Conservation (phyloP, 2,797 vertebrate species). For the Scleropages formosus region DNA sequence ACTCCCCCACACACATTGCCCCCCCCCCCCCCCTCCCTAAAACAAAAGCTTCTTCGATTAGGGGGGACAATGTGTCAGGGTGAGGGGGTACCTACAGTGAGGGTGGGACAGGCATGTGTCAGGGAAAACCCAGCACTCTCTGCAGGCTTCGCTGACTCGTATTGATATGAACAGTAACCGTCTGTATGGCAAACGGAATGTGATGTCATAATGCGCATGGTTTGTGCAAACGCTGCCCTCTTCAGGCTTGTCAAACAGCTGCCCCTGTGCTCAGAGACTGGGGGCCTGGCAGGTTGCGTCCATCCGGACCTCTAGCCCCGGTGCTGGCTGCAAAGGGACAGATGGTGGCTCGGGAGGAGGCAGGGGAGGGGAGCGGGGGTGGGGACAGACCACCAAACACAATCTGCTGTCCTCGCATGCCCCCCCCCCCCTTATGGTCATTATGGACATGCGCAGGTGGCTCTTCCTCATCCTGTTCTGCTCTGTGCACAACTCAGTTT, state of each 20-base stretch:
- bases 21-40: background rate
- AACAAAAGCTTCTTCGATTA: background rate
- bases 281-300: background rate
- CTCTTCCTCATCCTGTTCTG: background rate
- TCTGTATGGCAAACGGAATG: no score
- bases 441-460: background rate
- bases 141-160: no score
- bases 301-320: conserved; percentile 7
- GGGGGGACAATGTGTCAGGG: background rate
- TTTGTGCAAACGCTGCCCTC: background rate
- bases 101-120: background rate
- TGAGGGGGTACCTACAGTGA: background rate
- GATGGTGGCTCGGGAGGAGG: conserved; percentile 59
- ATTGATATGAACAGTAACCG: no score
- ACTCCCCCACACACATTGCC: conserved; percentile 11
- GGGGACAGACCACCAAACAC: conserved; percentile 49
- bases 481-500: background rate
- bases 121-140: background rate
- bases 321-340: conserved; percentile 37
- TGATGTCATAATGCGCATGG: background rate
- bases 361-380: conserved; percentile 34
- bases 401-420: conserved; percentile 48
- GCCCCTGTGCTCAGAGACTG: conserved; percentile 14
- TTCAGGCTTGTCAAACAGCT: conserved; percentile 9
- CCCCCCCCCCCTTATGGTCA: conserved; percentile 9